Percentiles rank a stretch among this genome's conserved stretches.
Conservation (phyloP, 2,113 vertebrate species). For the Tympanuchus pallidicinctus region DNA sequence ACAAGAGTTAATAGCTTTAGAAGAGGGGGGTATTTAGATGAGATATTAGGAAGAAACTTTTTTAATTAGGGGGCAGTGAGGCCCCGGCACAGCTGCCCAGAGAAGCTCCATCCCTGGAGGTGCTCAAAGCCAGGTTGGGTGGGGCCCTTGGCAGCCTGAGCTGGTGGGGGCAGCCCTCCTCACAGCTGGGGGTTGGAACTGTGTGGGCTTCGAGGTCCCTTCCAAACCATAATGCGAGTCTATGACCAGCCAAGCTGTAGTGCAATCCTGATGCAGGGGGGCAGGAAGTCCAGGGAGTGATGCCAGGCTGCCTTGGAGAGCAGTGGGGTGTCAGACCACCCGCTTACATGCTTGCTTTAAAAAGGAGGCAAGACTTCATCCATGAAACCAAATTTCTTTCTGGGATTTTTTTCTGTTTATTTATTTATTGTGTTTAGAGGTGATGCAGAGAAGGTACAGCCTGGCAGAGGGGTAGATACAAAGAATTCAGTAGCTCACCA, state of each 20-base stretch:
- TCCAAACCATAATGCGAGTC: too few relatives aligned
- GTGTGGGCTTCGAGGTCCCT: too few relatives aligned
- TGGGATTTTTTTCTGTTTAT: not conserved
- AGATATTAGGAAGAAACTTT: too few relatives aligned
- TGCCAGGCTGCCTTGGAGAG: not conserved
- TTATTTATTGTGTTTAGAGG: not conserved
- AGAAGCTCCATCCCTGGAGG: too few relatives aligned
- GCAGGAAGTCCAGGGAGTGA: not conserved
- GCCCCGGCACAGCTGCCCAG: too few relatives aligned
- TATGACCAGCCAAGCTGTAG: accelerated
- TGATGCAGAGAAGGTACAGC: not conserved
- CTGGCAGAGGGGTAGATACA: not conserved
- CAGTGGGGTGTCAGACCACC: not conserved
- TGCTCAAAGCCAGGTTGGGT: too few relatives aligned
- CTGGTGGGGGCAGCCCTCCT: too few relatives aligned
- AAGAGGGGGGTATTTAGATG: not conserved
- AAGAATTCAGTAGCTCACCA: constrained; percentile 50
- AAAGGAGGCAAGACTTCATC: not conserved
- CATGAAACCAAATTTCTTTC: not conserved
- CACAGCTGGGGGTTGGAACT: too few relatives aligned
- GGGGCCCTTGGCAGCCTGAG: too few relatives aligned
- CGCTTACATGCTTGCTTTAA: accelerated
- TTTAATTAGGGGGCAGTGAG: too few relatives aligned
- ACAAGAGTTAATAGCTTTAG: not conserved
- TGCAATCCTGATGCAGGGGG: not conserved